A percentile compares a stretch with the other conserved stretches of the same genome.
These are phyloP conservation scores for Cryptocheilus praepositus DNA, from an alignment of 2,888 invertebrate species.

Conservation along the genomic window DNA sequence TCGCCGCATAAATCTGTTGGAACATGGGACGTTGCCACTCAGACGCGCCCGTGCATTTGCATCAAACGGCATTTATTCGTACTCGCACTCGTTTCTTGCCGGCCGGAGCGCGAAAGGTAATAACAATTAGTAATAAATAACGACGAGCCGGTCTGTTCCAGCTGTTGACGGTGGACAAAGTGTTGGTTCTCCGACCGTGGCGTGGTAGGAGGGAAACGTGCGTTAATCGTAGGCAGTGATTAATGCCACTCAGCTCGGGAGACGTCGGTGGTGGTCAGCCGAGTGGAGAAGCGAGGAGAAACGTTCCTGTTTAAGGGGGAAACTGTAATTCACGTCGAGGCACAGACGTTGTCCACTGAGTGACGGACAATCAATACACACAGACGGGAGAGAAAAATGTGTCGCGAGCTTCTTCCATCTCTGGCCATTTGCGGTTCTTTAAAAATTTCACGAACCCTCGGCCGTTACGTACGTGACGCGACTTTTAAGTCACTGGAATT, in stretches of 20 bases:
- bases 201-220: constrained; percentile 49
- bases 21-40: no score
- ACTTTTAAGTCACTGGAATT: no score
- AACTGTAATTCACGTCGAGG: constrained; percentile 44
- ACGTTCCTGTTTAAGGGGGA: constrained; percentile 38
- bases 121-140: no score
- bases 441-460: no score
- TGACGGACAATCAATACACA: constrained; percentile 39
- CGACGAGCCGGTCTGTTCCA: no score
- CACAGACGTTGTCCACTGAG: constrained; percentile 30
- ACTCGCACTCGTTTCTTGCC: no score
- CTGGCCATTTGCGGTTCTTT: no score
- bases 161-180: constrained; percentile 16
- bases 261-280: constrained; percentile 37
- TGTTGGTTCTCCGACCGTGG: constrained; percentile 22
- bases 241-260: constrained; percentile 46
- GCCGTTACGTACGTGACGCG: no score
- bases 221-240: constrained; percentile 58
- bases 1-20: no score
- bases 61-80: no score
- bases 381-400: not conserved
- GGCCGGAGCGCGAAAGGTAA: no score
- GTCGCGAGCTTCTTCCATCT: not conserved
- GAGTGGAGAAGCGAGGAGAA: constrained; percentile 42
- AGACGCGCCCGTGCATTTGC: no score